phyloP scores from a whole-genome alignment of 2,888 invertebrate species.

The Noctua janthina region DNA sequence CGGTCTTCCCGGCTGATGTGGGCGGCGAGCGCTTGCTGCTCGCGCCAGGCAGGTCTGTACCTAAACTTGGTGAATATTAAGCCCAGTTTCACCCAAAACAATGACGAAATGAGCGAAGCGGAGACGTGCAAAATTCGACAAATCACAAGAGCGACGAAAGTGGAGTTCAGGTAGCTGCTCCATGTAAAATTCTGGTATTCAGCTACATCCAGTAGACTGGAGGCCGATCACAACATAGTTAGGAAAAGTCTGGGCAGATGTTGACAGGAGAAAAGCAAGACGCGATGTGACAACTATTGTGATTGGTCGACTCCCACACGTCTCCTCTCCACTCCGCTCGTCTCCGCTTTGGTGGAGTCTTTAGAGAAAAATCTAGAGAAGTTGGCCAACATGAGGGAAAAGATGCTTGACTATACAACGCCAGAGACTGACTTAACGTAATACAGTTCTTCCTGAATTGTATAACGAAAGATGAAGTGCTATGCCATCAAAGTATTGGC shows the following conservation, averaged over 20 bases:
- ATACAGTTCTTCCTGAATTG: neutral
- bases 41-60: slow-evolving; percentile 88
- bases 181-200: neutral
- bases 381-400: neutral
- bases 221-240: neutral
- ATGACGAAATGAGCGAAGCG: neutral
- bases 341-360: neutral
- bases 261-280: neutral
- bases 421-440: neutral
- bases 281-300: neutral
- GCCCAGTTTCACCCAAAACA: neutral
- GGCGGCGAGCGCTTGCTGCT: slow-evolving; percentile 90
- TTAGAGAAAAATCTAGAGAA: neutral
- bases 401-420: neutral
- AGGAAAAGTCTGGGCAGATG: neutral
- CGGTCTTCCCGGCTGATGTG: slow-evolving; percentile 89
- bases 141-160: neutral
- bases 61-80: neutral
- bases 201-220: neutral
- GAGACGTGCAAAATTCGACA: neutral
- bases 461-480: slow-evolving; percentile 2
- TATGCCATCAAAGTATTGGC: slow-evolving; percentile 23
- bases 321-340: neutral
- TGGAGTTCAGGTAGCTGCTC: neutral
- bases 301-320: neutral